A percentile compares a stretch with the other conserved stretches of the same genome.
Conservation (phyloP, 2,888 invertebrate species). For the Celastrina argiolus region DNA sequence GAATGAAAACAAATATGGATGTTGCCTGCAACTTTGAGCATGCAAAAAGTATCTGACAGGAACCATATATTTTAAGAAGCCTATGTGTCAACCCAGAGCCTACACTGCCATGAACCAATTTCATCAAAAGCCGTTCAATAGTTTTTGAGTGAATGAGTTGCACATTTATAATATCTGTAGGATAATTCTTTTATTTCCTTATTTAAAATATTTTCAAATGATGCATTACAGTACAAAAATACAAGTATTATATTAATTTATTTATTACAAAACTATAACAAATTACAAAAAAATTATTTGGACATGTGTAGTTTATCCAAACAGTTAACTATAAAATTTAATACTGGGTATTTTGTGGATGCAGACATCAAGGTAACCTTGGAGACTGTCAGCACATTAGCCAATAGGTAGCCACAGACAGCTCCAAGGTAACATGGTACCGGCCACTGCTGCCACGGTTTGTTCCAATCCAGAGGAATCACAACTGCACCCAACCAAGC, state of each 20-base stretch:
- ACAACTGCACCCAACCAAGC: slow-evolving; percentile 91
- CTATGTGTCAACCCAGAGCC: no score
- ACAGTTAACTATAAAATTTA: slow-evolving; percentile 51
- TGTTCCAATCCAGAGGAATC: slow-evolving; percentile 94
- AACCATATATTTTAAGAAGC: no score
- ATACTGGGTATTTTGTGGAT: slow-evolving; percentile 55
- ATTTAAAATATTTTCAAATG: no score
- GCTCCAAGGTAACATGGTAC: slow-evolving; percentile 85
- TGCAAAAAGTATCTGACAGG: no score
- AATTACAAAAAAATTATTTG: slow-evolving; percentile 39
- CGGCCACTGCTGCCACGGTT: slow-evolving; percentile 91
- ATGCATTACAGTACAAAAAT: neutral
- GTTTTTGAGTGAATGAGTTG: no score
- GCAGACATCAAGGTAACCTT: slow-evolving; percentile 59
- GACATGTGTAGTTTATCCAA: slow-evolving; percentile 50
- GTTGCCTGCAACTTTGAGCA: no score
- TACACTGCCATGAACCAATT: no score
- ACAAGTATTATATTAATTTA: neutral
- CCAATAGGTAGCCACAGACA: slow-evolving; percentile 77
- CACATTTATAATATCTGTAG: no score
- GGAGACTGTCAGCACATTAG: slow-evolving; percentile 74
- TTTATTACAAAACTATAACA: slow-evolving; percentile 12
- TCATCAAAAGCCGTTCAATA: no score
- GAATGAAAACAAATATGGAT: no score
- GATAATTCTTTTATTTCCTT: no score